Evolutionary conservation across 2,888 invertebrate genomes (phyloP).

Genomic region (Erebia epiphron): DNA sequence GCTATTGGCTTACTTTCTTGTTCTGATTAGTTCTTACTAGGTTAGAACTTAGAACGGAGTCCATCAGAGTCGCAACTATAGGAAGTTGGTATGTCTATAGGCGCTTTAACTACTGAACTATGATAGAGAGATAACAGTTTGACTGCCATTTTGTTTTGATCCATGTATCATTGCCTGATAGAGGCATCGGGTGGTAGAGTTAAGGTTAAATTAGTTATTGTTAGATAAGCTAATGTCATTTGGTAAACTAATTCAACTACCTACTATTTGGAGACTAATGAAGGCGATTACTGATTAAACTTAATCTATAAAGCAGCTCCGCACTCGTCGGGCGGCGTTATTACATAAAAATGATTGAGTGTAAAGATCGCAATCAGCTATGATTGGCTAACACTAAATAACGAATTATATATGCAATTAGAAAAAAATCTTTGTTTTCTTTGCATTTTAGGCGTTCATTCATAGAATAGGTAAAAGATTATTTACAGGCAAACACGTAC

Average conservation of each 20-base stretch:
- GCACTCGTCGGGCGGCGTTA: no score
- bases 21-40: not conserved
- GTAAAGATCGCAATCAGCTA: no score
- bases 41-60: not conserved
- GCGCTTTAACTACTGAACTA: conserved; percentile 47
- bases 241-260: conserved; percentile 15
- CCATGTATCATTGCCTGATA: conserved; percentile 38
- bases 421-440: no score
- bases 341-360: no score
- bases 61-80: not conserved
- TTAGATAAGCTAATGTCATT: conserved; percentile 19
- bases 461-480: no score
- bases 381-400: no score
- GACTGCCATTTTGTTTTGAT: conserved; percentile 69
- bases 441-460: no score
- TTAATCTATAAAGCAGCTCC: no score
- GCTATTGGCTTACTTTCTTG: no score
- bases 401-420: no score
- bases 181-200: conserved; percentile 29
- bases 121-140: conserved; percentile 62
- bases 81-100: not conserved
- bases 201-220: conserved; percentile 29
- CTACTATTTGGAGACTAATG: not conserved
- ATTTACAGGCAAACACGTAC: no score
- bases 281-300: no score